Conservation (phyloP, 2,888 invertebrate species). For the Microchrysa polita region DNA sequence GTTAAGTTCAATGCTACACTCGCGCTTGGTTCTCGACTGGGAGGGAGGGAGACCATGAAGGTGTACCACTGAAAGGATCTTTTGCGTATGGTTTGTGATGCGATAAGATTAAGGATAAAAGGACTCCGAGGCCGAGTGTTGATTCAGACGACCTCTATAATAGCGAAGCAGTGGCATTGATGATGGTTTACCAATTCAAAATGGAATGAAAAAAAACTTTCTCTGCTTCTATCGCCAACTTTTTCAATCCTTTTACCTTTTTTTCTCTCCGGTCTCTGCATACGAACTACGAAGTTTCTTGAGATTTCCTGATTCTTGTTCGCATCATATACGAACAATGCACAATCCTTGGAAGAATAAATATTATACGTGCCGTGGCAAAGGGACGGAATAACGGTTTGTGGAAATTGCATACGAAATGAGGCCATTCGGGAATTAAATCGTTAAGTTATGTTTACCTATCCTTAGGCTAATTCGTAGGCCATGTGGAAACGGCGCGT, state of each 20-base stretch:
- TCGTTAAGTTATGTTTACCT: slow-evolving; percentile 29
- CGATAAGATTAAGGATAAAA: neutral
- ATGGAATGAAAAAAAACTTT: slow-evolving; percentile 26
- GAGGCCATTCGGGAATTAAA: slow-evolving; percentile 37
- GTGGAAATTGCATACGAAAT: slow-evolving; percentile 10
- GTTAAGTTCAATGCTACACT: slow-evolving; percentile 43
- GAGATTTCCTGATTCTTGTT: neutral
- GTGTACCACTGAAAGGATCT: too few relatives aligned
- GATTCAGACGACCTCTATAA: too few relatives aligned
- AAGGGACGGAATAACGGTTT: neutral
- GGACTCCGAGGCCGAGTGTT: neutral
- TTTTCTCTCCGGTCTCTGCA: too few relatives aligned
- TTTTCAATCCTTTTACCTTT: neutral
- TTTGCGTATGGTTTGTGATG: neutral
- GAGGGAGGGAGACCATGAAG: neutral
- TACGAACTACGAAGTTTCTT: neutral
- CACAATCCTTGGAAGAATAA: neutral
- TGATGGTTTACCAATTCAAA: slow-evolving; percentile 7
- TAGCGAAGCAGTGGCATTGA: neutral
- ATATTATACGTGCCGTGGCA: neutral
- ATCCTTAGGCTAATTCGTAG: neutral
- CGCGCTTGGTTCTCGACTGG: slow-evolving; percentile 3
- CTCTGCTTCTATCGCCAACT: neutral
- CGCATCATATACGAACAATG: slow-evolving; percentile 9
- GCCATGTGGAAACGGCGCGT: neutral